A percentile compares a stretch with the other conserved stretches of the same genome.
Conservation (phyloP, 2,888 invertebrate species). For the Dusona sp. region DNA sequence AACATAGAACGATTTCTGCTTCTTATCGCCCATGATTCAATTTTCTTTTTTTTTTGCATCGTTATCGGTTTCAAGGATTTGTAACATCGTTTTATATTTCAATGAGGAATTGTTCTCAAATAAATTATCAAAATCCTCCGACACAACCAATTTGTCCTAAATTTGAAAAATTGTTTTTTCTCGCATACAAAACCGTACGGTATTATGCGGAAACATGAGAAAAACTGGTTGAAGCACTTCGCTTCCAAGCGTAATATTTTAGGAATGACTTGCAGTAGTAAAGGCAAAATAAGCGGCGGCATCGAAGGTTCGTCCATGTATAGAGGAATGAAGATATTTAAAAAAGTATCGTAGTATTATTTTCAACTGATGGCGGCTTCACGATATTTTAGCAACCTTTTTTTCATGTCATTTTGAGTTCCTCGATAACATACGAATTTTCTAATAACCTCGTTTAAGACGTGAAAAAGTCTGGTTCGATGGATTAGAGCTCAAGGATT, state of each 20-base stretch:
- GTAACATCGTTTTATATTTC: not conserved
- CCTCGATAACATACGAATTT: not conserved
- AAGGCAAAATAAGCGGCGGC: not conserved
- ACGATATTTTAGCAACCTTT: not conserved
- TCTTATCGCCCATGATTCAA: too few relatives aligned
- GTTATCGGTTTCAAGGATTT: not conserved
- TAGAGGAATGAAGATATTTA: not conserved
- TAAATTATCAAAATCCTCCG: not conserved
- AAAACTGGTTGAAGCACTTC: slow-evolving; percentile 1
- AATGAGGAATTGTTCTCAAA: not conserved
- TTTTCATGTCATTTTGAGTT: not conserved
- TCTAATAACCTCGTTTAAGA: not conserved
- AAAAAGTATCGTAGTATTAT: not conserved
- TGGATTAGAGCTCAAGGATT: not conserved
- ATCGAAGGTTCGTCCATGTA: not conserved
- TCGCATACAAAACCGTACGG: not conserved
- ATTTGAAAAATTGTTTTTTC: not conserved
- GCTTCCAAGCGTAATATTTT: slow-evolving; percentile 3
- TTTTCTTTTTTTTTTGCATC: not conserved
- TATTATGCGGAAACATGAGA: not conserved
- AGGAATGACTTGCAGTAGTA: slow-evolving; percentile 10
- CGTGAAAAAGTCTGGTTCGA: not conserved
- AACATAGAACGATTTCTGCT: not conserved
- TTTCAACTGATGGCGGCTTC: not conserved
- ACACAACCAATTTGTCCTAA: not conserved